Evolutionary conservation across 2,797 vertebrate species (phyloP), one percentile per base, ranked within the genome.

Genomic region (Margarornis squamiger): DNA sequence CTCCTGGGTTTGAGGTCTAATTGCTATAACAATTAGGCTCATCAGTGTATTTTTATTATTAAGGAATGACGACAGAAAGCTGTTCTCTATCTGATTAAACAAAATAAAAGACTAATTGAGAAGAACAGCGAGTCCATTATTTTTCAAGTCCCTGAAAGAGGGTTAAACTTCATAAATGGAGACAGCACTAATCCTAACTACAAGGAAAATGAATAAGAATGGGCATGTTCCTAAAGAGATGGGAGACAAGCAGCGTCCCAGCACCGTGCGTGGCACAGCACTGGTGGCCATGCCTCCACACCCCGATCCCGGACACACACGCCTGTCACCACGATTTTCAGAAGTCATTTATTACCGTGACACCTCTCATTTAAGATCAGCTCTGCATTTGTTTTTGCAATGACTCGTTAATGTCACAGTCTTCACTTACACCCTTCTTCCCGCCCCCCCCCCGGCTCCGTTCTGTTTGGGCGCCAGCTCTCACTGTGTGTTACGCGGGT

Each of bases 401-500:
- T 6, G n/a, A 80, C 86, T 92, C 94, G 26, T 90, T 93, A 91
- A 65, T 26, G 52, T 43, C 81, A 74, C 58, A 76, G 76, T 49
- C 46, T 82, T 92, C 84, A 84, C 61, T 78, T 29, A 36, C 45
- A 82, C 61, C 32, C 74, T 62, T 29, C 48, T 27, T 46, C 29
- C 24, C 22, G 5, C 41, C 41, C 7, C 16, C 41, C 5, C 41
- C 15, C 48, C 21, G n/a, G 3, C 46, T 66, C 55, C 8, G 41
- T 7, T 68, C 26, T 34, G 41, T 29, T 55, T 45, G 72, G 59
- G 74, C 2, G 9, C 13, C 4, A 21, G 55, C 16, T 57, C 61
- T 26, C 51, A 4, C 41, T 3, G 23, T 0, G 0, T 1, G n/a
- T 32, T 51, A 19, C 0, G 0, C 0, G 0, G n/a, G 14, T n/a